Evolutionary conservation across 2,797 vertebrate genomes (phyloP).

Genomic region (Rhinatrema bivittatum): DNA sequence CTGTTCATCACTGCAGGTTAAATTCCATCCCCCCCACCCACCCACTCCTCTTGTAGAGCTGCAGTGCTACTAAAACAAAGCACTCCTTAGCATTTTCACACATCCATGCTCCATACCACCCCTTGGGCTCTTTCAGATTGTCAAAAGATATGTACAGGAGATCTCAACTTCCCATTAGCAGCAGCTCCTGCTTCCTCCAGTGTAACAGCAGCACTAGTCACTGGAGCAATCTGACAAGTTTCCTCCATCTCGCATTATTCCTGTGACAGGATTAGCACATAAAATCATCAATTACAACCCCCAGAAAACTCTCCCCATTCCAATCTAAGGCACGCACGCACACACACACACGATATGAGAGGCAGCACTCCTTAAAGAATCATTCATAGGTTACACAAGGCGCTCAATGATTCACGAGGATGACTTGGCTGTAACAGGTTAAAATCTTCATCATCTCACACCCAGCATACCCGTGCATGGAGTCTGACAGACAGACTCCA

Average conservation of each 20-base stretch:
- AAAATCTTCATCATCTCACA: too few relatives aligned
- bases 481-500: too few relatives aligned
- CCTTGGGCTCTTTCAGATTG: slow-evolving; percentile 21
- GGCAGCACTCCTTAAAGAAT: not conserved
- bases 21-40: too few relatives aligned
- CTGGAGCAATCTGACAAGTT: slow-evolving; percentile 42
- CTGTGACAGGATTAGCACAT: slow-evolving; percentile 37
- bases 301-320: too few relatives aligned
- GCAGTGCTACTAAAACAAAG: slow-evolving; percentile 38
- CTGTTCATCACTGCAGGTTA: too few relatives aligned
- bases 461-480: too few relatives aligned
- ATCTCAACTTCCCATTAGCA: slow-evolving; percentile 28
- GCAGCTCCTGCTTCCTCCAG: slow-evolving; percentile 28
- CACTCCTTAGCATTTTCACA: slow-evolving; percentile 54
- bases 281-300: slow-evolving; percentile 46
- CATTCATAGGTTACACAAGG: too few relatives aligned
- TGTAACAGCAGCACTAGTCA: slow-evolving; percentile 23
- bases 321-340: not conserved
- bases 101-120: slow-evolving; percentile 34
- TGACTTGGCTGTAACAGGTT: too few relatives aligned
- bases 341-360: slow-evolving; percentile 12
- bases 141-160: slow-evolving; percentile 24
- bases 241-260: slow-evolving; percentile 29
- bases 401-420: too few relatives aligned
- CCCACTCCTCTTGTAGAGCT: slow-evolving; percentile 66